Evolutionary conservation across 1,140 invertebrate species (phyloP).

Genomic region (Matsumurasca onukii): DNA sequence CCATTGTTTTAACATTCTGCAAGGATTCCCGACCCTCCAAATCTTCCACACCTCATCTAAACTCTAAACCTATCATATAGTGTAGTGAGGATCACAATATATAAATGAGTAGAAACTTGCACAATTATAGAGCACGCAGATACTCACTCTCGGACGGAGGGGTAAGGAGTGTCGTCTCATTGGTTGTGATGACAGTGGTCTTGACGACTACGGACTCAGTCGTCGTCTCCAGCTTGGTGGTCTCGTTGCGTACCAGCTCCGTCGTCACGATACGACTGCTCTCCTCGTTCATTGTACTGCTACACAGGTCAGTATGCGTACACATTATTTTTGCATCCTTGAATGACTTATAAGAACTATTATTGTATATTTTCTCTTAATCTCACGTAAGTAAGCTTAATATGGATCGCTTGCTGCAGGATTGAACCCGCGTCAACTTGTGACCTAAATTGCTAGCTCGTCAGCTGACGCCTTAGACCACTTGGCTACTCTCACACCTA

Average conservation of each 20-base stretch:
- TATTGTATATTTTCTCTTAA: background rate
- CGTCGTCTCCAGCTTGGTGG: constrained; percentile 27
- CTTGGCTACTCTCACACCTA: too few species aligned
- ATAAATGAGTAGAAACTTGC: background rate
- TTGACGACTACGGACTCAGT: constrained; percentile 26
- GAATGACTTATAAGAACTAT: too few species aligned
- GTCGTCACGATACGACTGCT: constrained; percentile 8
- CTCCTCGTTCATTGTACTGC: constrained; percentile 12
- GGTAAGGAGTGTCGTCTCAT: constrained; percentile 27
- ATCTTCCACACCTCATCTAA: too few species aligned
- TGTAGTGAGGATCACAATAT: background rate
- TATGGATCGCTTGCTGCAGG: too few species aligned
- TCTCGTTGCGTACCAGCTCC: constrained; percentile 18
- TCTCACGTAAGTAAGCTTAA: background rate
- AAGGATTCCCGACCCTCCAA: background rate
- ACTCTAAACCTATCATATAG: too few species aligned
- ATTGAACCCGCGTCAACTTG: too few species aligned
- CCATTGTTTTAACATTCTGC: background rate
- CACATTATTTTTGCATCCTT: too few species aligned
- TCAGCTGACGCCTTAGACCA: too few species aligned
- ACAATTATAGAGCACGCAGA: background rate
- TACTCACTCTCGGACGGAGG: constrained; percentile 25
- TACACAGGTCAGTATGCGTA: too few species aligned
- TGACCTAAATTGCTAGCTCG: too few species aligned
- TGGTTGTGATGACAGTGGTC: constrained; percentile 29